Evolutionary conservation across 2,113 vertebrate species (phyloP).

Genomic region (Rattus norvegicus): GRCr8 NC_086027.1:34125001-34125500

Average conservation of each 20-base stretch:
- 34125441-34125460: not conserved
- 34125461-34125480: not conserved
- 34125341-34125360: not conserved
- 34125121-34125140: rapidly evolving
- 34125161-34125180: not conserved
- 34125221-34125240: not conserved
- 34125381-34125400: not conserved
- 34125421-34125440: not conserved
- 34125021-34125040: not conserved
- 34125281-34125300: not conserved
- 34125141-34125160: not conserved
- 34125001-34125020: not conserved
- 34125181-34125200: not conserved
- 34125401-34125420: not conserved
- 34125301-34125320: not conserved
- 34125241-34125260: not conserved
- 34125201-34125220: not conserved
- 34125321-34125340: not conserved
- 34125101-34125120: not conserved
- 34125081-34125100: not conserved
- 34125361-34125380: not conserved
- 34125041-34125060: not conserved
- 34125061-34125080: not conserved
- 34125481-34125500: not conserved
- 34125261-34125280: not conserved